Conservation (phyloP, 2,888 invertebrate genomes). For the Catocala fraxini region DNA sequence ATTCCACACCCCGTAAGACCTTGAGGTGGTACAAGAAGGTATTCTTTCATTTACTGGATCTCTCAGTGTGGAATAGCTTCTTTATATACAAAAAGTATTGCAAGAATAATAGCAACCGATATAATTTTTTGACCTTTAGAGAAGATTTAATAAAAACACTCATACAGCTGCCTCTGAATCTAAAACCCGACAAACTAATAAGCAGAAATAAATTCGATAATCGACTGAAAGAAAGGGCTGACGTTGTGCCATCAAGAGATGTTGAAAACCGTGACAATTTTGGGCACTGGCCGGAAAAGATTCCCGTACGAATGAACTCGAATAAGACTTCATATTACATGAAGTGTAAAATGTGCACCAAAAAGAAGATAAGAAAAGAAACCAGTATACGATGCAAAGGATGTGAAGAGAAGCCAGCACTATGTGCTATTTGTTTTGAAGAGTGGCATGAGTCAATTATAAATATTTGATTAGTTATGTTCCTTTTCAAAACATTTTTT, state of each 20-base stretch:
- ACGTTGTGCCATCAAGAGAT: neutral
- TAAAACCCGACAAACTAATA: neutral
- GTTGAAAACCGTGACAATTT: neutral
- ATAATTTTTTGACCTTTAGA: constrained; percentile 61
- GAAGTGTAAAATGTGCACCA: constrained; percentile 1
- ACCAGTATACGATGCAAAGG: constrained; percentile 1
- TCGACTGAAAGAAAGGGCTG: neutral
- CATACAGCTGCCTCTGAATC: neutral
- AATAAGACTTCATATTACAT: neutral
- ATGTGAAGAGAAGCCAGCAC: neutral
- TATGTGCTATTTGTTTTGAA: constrained; percentile 1
- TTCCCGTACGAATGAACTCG: neutral
- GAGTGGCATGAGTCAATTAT: neutral
- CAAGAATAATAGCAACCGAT: constrained; percentile 26
- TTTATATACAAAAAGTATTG: constrained; percentile 19
- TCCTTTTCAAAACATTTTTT: too few relatives aligned
- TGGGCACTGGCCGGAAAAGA: neutral
- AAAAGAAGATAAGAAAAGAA: neutral
- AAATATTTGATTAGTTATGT: too few relatives aligned
- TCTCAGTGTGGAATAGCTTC: constrained; percentile 20
- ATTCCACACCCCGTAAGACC: constrained; percentile 21
- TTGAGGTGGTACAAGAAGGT: constrained; percentile 24
- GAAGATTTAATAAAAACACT: neutral
- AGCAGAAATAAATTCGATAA: neutral
- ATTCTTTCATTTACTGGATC: constrained; percentile 19